These are phyloP conservation scores for Eutolmus rufibarbis DNA, from an alignment of 2,888 invertebrate genomes.

Conservation along the genomic window DNA sequence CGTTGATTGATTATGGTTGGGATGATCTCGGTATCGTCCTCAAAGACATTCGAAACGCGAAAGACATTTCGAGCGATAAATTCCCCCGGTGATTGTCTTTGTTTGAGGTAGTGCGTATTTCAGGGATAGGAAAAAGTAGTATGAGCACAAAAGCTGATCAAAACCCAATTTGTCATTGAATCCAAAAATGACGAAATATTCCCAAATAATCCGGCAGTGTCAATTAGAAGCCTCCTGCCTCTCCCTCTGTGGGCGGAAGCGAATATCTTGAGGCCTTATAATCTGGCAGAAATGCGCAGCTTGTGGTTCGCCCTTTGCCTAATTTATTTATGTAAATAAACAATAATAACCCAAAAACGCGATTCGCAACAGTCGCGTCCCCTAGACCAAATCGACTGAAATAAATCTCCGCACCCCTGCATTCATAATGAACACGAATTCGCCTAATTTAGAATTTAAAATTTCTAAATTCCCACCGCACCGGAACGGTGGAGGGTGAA, in stretches of 20 bases:
- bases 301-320: background rate
- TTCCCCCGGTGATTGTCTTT: conserved; percentile 7
- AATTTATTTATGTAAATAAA: conserved; percentile 32
- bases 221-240: background rate
- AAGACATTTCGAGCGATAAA: background rate
- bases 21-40: conserved; percentile 8
- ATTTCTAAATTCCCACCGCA: background rate
- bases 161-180: background rate
- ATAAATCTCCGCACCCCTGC: conserved; percentile 13
- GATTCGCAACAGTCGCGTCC: background rate
- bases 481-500: background rate
- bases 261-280: background rate
- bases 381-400: conserved; percentile 1
- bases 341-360: conserved; percentile 5
- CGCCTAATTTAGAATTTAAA: background rate
- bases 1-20: conserved; percentile 42
- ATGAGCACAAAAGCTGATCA: background rate
- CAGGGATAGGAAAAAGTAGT: background rate
- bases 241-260: background rate
- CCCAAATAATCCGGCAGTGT: background rate
- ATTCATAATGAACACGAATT: conserved; percentile 15
- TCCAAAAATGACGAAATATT: background rate
- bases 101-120: background rate
- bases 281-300: background rate
- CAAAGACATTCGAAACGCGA: background rate